Conservation (phyloP, 2,113 vertebrate species). For the Glaucomys volans region DNA sequence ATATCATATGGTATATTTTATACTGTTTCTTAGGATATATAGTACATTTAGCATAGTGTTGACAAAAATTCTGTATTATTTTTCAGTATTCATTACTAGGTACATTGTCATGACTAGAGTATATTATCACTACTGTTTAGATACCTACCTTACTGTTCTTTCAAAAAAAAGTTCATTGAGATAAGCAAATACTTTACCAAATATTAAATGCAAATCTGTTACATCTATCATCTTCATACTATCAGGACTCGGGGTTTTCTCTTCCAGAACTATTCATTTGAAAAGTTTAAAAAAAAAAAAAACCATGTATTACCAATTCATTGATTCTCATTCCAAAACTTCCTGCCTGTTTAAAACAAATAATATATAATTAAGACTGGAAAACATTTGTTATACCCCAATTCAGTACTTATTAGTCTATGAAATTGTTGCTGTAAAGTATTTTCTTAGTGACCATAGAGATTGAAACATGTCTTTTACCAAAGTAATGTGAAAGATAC, state of each 20-base stretch:
- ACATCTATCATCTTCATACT: not conserved
- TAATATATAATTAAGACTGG: conserved; percentile 24
- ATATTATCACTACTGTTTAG: not conserved
- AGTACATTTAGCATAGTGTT: not conserved
- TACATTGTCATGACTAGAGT: not conserved
- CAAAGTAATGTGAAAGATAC: not conserved
- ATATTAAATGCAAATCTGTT: conserved; percentile 14
- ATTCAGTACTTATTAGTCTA: not conserved
- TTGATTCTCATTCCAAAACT: not conserved
- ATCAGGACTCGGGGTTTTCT: not conserved
- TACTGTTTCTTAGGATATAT: not conserved
- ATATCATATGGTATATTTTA: not conserved
- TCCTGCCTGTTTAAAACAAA: not conserved
- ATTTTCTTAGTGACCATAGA: not conserved
- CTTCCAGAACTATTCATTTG: conserved; percentile 27
- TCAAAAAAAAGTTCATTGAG: not conserved
- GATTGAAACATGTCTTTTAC: not conserved
- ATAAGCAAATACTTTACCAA: conserved; percentile 3
- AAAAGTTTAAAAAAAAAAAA: not conserved
- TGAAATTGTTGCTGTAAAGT: not conserved
- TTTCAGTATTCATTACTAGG: not conserved
- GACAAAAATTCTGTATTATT: conserved; percentile 39
- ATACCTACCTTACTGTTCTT: not conserved
- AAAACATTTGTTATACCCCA: not conserved
- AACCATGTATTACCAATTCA: not conserved